Evolutionary conservation across 2,888 invertebrate species (phyloP).

Genomic region (Kryphioiulus occultus): DNA sequence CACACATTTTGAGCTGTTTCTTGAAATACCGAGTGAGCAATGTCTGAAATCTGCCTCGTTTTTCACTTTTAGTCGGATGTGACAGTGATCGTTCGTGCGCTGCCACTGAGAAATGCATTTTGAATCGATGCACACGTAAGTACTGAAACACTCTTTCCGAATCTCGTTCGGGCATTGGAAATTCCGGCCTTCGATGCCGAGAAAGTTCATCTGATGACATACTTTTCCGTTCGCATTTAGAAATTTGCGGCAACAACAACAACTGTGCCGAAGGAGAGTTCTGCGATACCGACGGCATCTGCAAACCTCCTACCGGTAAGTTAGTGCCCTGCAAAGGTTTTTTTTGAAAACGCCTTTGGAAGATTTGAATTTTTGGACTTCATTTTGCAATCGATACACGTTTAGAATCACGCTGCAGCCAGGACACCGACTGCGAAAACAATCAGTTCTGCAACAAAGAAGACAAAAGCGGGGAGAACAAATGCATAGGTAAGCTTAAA

Average conservation of each 20-base stretch:
- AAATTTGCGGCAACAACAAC: slow-evolving; percentile 56
- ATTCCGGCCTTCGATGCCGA: too few relatives aligned
- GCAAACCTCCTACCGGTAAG: slow-evolving; percentile 69
- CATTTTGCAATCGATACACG: neutral
- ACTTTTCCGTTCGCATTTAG: slow-evolving; percentile 48
- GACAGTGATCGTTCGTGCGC: slow-evolving; percentile 83
- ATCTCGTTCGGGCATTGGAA: too few relatives aligned
- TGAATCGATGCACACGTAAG: slow-evolving; percentile 80
- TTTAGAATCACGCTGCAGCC: slow-evolving; percentile 68
- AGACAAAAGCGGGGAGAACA: slow-evolving; percentile 71
- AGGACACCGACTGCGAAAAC: slow-evolving; percentile 75
- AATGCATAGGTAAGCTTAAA: slow-evolving; percentile 44
- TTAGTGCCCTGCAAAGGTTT: neutral
- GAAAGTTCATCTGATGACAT: neutral
- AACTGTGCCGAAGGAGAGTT: slow-evolving; percentile 76
- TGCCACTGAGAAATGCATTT: slow-evolving; percentile 85
- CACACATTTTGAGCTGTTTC: slow-evolving; percentile 65
- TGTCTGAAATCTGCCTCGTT: neutral
- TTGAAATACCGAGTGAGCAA: neutral
- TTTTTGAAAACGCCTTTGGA: too few relatives aligned
- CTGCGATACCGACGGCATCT: slow-evolving; percentile 76
- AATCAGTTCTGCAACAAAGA: slow-evolving; percentile 75
- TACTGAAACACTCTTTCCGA: slow-evolving; percentile 56
- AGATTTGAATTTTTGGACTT: neutral
- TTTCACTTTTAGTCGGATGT: slow-evolving; percentile 73